These are phyloP conservation scores for Hypotaenidia philippensis DNA, from an alignment of 2,797 vertebrate species.

Conservation along the genomic window DNA sequence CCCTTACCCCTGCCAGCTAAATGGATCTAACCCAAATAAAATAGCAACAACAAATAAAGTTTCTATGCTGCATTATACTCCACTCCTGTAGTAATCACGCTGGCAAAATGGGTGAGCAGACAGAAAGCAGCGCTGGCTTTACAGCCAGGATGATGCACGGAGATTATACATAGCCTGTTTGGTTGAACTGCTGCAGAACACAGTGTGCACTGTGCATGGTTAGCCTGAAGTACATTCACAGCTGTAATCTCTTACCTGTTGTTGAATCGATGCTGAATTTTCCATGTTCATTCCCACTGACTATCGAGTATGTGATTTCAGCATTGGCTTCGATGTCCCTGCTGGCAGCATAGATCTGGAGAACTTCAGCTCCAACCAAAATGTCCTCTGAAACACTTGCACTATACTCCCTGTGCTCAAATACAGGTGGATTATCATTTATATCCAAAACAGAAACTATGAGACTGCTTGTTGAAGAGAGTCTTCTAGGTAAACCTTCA, in stretches of 20 bases:
- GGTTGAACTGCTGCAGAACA: not conserved
- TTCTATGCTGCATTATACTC: not conserved
- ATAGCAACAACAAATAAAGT: not conserved
- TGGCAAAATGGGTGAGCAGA: not conserved
- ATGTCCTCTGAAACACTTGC: conserved; percentile 89
- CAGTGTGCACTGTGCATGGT: not conserved
- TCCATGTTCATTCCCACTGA: conserved; percentile 94
- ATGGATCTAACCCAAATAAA: not conserved
- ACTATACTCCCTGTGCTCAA: conserved; percentile 93
- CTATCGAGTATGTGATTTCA: conserved; percentile 92
- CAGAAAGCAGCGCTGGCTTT: not conserved
- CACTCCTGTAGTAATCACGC: not conserved
- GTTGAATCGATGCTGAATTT: conserved; percentile 92
- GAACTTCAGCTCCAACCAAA: conserved; percentile 86
- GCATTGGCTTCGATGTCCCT: conserved; percentile 90
- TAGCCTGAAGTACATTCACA: not conserved
- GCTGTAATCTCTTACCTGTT: conserved; percentile 83
- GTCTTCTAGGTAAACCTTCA: conserved; percentile 87
- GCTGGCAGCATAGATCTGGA: conserved; percentile 93
- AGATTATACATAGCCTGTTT: not conserved
- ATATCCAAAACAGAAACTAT: conserved; percentile 93
- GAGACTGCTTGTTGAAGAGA: conserved; percentile 86
- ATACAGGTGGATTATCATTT: conserved; percentile 97
- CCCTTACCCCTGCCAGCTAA: not conserved
- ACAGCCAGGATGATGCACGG: not conserved